These are phyloP conservation scores for Etheostoma cragini DNA, from an alignment of 2,113 vertebrate species.

Conservation along the genomic window DNA sequence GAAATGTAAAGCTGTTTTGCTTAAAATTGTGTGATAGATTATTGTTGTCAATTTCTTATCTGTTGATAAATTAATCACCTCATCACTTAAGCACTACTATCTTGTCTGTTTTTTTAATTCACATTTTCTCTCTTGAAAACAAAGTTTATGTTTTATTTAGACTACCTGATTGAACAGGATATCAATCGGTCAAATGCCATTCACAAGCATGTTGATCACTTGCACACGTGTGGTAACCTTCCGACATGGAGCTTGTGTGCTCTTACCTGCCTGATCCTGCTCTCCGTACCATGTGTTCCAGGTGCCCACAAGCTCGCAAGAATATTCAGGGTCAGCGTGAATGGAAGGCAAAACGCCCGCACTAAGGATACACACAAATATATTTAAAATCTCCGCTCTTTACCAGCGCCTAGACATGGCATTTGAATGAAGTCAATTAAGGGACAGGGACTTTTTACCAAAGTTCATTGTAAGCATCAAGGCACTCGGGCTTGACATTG, in stretches of 20 bases:
- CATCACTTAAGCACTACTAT: background rate
- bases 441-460: constrained; percentile 85
- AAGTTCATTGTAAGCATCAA: constrained; percentile 95
- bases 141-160: background rate
- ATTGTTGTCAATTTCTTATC: background rate
- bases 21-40: background rate
- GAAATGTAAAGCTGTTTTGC: background rate
- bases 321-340: constrained; percentile 91
- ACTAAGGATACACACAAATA: constrained; percentile 76
- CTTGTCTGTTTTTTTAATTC: background rate
- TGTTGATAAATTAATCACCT: background rate
- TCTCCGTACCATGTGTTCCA: constrained; percentile 99
- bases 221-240: background rate
- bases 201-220: background rate
- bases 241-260: background rate
- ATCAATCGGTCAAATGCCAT: background rate
- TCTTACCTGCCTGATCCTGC: constrained; percentile 98
- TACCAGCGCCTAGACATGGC: background rate
- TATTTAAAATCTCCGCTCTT: constrained; percentile 2
- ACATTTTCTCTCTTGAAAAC: background rate
- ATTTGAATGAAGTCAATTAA: background rate
- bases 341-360: constrained; percentile 93
- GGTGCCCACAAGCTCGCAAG: constrained; percentile 96
- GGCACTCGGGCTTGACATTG: constrained; percentile 98
- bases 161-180: background rate